Evolutionary conservation across 2,888 invertebrate genomes (phyloP).

Genomic region (Rhagonycha fulva): DNA sequence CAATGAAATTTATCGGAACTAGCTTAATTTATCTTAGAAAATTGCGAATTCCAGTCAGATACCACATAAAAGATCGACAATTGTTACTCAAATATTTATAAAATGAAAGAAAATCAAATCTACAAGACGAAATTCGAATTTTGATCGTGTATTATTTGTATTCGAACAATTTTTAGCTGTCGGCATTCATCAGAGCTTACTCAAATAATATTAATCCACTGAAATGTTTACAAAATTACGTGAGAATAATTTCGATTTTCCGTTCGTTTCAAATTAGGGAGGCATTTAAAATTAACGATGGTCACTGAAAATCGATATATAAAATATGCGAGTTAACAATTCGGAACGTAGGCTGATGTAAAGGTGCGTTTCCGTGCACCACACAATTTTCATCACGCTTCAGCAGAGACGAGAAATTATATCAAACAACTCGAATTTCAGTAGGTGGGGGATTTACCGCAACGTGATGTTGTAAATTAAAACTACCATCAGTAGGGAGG

Average conservation of each 20-base stretch:
- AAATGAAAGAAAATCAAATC: not conserved
- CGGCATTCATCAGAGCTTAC: not conserved
- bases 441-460: not conserved
- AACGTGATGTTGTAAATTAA: not conserved
- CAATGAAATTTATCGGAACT: not conserved
- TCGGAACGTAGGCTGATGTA: not conserved
- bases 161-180: not conserved
- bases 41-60: not conserved
- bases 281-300: not conserved
- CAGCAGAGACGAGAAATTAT: not conserved
- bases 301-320: not conserved
- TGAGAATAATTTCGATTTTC: not conserved
- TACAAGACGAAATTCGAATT: not conserved
- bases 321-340: not conserved
- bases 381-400: not conserved
- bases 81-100: not conserved
- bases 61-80: not conserved
- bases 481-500: not conserved
- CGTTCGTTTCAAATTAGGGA: not conserved
- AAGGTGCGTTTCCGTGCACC: not conserved
- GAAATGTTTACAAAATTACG: not conserved
- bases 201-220: not conserved
- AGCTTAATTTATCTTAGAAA: not conserved
- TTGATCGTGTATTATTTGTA: not conserved
- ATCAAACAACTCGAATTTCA: not conserved